phyloP scores from a whole-genome alignment of 2,888 invertebrate species.

The Plusia festucae region DNA sequence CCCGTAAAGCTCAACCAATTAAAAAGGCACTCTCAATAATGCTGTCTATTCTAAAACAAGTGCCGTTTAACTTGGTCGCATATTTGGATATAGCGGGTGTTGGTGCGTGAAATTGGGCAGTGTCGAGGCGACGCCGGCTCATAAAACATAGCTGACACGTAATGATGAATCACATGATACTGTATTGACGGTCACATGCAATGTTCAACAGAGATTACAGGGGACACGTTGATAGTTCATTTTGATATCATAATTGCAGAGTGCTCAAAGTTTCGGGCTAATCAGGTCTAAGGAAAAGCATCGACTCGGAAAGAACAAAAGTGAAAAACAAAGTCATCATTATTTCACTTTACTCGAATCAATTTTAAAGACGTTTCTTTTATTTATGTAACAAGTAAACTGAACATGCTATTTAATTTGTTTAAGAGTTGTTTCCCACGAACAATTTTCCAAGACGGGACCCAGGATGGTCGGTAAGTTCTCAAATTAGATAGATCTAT shows the following conservation, averaged over 20 bases:
- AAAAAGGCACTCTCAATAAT: slow-evolving; percentile 23
- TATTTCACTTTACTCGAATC: not conserved
- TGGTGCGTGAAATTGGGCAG: slow-evolving; percentile 68
- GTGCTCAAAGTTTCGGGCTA: not conserved
- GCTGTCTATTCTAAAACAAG: slow-evolving; percentile 28
- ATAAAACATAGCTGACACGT: slow-evolving; percentile 69
- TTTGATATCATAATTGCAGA: not conserved
- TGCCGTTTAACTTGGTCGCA: slow-evolving; percentile 37
- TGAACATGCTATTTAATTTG: too few species aligned
- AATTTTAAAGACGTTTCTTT: not conserved
- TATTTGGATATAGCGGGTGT: slow-evolving; percentile 57
- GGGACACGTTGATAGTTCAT: not conserved
- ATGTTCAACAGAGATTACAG: not conserved
- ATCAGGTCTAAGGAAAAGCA: not conserved
- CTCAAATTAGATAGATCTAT: too few species aligned
- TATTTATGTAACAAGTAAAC: not conserved
- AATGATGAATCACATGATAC: slow-evolving; percentile 67
- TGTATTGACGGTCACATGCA: slow-evolving; percentile 26
- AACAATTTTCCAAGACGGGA: too few species aligned
- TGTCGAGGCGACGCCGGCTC: slow-evolving; percentile 58
- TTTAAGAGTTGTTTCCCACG: too few species aligned
- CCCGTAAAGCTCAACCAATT: slow-evolving; percentile 15
- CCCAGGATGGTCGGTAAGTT: too few species aligned
- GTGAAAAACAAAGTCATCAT: not conserved
- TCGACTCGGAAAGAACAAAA: not conserved